Evolutionary conservation across 2,888 invertebrate genomes (phyloP).

Genomic region (Sminthurinus aureus): DNA sequence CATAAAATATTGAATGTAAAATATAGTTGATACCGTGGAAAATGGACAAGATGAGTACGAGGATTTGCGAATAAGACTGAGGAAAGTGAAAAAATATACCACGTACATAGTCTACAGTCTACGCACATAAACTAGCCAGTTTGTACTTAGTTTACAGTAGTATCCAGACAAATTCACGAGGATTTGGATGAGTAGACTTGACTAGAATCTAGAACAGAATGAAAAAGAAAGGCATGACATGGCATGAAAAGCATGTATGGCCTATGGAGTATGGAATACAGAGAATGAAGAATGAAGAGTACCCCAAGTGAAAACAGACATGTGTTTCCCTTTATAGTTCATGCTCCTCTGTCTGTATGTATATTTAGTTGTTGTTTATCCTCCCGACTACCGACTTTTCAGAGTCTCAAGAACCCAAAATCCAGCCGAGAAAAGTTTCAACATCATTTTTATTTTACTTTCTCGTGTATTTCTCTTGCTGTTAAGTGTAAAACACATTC

Average conservation of each 20-base stretch:
- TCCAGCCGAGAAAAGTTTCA: too few relatives aligned
- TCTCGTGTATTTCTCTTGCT: too few relatives aligned
- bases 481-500: too few relatives aligned
- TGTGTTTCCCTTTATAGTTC: constrained; percentile 15
- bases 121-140: too few relatives aligned
- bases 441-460: too few relatives aligned
- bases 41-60: neutral
- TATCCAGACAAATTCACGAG: too few relatives aligned
- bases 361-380: neutral
- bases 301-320: constrained; percentile 11
- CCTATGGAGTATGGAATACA: neutral
- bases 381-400: neutral
- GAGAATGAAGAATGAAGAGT: constrained; percentile 2
- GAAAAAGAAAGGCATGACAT: neutral
- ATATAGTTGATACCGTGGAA: too few relatives aligned
- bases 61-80: neutral
- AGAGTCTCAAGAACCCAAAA: too few relatives aligned
- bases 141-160: too few relatives aligned
- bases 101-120: neutral
- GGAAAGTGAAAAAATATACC: neutral
- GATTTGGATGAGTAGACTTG: neutral
- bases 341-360: neutral
- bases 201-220: neutral
- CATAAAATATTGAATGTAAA: too few relatives aligned
- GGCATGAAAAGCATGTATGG: neutral